Evolutionary conservation across 2,113 vertebrate genomes (phyloP).

Genomic region (Morone saxatilis): DNA sequence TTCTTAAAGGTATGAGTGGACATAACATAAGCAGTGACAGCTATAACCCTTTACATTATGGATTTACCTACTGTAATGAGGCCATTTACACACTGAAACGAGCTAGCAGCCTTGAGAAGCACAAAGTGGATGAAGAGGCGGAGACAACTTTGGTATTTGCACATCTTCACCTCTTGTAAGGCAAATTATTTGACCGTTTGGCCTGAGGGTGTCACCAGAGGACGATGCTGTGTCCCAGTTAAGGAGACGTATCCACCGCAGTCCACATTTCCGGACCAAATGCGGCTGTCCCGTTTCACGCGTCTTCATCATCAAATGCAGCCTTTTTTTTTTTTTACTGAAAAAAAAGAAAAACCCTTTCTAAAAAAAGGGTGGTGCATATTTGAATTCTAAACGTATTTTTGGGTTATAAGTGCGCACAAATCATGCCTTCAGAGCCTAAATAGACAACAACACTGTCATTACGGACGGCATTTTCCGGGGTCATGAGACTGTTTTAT

Average conservation of each 20-base stretch:
- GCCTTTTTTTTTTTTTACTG: background rate
- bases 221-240: background rate
- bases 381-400: background rate
- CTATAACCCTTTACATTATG: background rate
- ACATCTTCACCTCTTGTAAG: background rate
- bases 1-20: background rate
- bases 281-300: background rate
- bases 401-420: background rate
- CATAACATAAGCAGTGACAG: background rate
- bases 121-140: background rate
- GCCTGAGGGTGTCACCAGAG: background rate
- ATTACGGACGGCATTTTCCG: background rate
- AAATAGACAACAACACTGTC: conserved; percentile 5
- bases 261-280: background rate
- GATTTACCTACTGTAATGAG: background rate
- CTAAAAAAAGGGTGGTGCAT: fast-evolving
- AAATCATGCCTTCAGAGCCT: background rate
- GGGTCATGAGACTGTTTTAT: conserved; percentile 10
- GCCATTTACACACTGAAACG: background rate
- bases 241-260: background rate
- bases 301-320: background rate
- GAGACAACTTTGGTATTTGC: background rate
- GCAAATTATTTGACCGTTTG: conserved; percentile 8
- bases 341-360: too few relatives aligned
- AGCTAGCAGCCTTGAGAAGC: background rate